Evolutionary conservation across 2,888 invertebrate genomes (phyloP).

Genomic region (Choreutis nemorana): DNA sequence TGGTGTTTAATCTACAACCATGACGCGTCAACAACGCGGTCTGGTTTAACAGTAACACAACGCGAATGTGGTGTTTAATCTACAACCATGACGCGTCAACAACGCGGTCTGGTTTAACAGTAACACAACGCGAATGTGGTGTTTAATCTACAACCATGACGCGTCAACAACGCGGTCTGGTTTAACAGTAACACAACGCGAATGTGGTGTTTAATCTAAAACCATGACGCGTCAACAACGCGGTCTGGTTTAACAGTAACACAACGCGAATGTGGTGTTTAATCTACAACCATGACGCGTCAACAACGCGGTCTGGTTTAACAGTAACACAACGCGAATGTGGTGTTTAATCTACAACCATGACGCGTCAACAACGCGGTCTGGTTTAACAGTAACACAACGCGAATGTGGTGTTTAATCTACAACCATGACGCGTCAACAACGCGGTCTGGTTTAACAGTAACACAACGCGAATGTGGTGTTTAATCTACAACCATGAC

Average conservation of each 20-base stretch:
- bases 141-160: too few relatives aligned
- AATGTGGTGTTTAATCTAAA: too few relatives aligned
- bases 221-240: constrained; percentile 31
- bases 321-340: constrained; percentile 32
- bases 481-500: constrained; percentile 15
- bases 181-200: constrained; percentile 32
- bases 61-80: constrained; percentile 16
- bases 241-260: constrained; percentile 34
- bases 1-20: constrained; percentile 15
- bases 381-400: constrained; percentile 33
- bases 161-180: constrained; percentile 34
- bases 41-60: constrained; percentile 36
- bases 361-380: constrained; percentile 33
- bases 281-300: too few relatives aligned
- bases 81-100: constrained; percentile 25
- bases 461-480: constrained; percentile 28
- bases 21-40: constrained; percentile 32
- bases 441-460: constrained; percentile 33
- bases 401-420: too few relatives aligned
- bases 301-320: constrained; percentile 32
- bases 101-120: constrained; percentile 33
- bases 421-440: constrained; percentile 30
- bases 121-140: constrained; percentile 27
- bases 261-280: constrained; percentile 25
- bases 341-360: too few relatives aligned